Evolutionary conservation across 2,113 vertebrate species (phyloP), one percentile per base, ranked within the genome.

Genomic region (Gorilla gorilla): DNA sequence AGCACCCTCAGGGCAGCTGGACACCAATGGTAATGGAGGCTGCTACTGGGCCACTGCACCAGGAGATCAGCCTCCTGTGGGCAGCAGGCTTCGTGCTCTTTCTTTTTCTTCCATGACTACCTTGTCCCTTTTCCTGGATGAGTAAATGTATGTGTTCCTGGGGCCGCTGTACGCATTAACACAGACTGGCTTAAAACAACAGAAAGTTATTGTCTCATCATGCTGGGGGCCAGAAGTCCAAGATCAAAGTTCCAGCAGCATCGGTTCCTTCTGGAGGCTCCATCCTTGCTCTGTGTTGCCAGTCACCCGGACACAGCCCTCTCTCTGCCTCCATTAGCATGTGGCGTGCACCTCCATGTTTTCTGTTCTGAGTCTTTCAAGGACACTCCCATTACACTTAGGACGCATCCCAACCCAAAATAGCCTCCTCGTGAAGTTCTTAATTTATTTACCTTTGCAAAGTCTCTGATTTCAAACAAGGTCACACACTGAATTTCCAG

Each of bases 321-420:
- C 0, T 1, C 38, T 66, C 38, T 13, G 22, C 61, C 38, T 66
- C 45, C 0, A 2, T 7, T 25, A 9, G 14, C 72, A 66, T 0
- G 0, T 4, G 0, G 3, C 3, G 13, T 45, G 16, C 38, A 20
- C 40, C 11, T 52, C 10, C 13, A 5, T n/a, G 40, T 2, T 35
- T 27, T 52, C 38, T 52, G n/a, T 25, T 22, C 30, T 1, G 13
- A 12, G 35, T 30, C 83, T 55, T 18, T 35, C 59, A 55, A 45
- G 48, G 48, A 57, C 59, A 45, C 12, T 6, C 76, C 35, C 25
- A 32, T 25, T 8, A 40, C 38, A 59, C 20, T 68, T 11, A 27
- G 32, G 70, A 25, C 5, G 7, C 22, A 6, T 5, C 14, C 50
- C n/a, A 25, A 55, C 45, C 27, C 68, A 4, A n/a, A 43, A 10